Evolutionary conservation across 1,140 invertebrate species (phyloP).

Genomic region (Lineus longissimus): DNA sequence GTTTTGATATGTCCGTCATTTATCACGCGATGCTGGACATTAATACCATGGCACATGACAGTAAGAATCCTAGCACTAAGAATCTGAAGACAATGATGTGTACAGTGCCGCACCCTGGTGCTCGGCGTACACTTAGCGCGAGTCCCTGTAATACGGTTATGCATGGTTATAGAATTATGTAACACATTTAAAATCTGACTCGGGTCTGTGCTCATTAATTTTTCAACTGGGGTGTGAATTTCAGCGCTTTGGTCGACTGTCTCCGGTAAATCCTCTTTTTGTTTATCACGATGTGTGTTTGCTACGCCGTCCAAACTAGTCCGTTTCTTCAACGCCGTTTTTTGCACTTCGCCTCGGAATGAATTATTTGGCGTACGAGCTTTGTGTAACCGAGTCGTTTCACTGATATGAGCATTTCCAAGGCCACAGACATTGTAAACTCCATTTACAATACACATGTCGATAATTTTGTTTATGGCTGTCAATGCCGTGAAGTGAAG

Average conservation of each 20-base stretch:
- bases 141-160: conserved; percentile 65
- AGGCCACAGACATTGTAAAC: conserved; percentile 29
- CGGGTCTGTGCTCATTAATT: conserved; percentile 56
- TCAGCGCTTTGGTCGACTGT: not conserved
- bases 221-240: conserved; percentile 49
- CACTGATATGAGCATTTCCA: not conserved
- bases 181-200: conserved; percentile 62
- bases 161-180: conserved; percentile 68
- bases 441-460: conserved; percentile 53
- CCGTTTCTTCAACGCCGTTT: not conserved
- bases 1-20: conserved; percentile 60
- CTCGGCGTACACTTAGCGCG: conserved; percentile 62
- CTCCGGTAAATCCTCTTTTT: not conserved
- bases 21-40: conserved; percentile 59
- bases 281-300: not conserved
- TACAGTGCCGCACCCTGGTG: conserved; percentile 62
- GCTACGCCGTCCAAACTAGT: not conserved
- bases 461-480: conserved; percentile 62
- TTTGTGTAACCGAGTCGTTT: not conserved
- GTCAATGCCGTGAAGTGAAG: conserved; percentile 62
- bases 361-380: no score
- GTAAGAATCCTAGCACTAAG: conserved; percentile 63
- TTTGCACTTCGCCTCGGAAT: not conserved
- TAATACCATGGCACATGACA: conserved; percentile 61
- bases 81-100: conserved; percentile 67